Evolutionary conservation across 2,113 vertebrate species (phyloP).

Genomic region (Megatriorchis doriae): DNA sequence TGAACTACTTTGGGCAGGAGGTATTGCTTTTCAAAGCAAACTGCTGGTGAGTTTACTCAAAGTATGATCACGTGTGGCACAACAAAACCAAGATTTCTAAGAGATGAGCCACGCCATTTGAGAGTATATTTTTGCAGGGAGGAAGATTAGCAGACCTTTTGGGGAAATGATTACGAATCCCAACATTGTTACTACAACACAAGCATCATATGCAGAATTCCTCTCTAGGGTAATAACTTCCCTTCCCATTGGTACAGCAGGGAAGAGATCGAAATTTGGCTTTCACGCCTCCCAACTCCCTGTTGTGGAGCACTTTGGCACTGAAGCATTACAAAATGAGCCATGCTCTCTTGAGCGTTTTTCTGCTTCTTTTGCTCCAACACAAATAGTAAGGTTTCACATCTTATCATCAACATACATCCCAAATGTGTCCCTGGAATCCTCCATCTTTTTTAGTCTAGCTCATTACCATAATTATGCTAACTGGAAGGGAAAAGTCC

Average conservation of each 20-base stretch:
- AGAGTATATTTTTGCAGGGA: background rate
- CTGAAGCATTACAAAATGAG: background rate
- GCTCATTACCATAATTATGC: background rate
- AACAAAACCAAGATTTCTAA: background rate
- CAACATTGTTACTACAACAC: background rate
- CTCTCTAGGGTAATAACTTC: conserved; percentile 6
- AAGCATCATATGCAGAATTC: background rate
- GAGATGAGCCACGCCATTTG: background rate
- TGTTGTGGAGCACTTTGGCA: background rate
- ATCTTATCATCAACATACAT: background rate
- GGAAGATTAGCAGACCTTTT: conserved; percentile 24
- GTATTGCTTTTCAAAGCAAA: conserved; percentile 37
- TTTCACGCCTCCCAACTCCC: background rate
- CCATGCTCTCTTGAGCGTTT: background rate
- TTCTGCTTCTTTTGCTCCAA: background rate
- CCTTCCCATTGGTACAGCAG: background rate
- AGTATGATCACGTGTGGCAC: background rate
- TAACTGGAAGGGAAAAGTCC: background rate
- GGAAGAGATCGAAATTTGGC: background rate
- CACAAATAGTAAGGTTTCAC: background rate
- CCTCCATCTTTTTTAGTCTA: background rate
- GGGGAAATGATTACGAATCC: background rate
- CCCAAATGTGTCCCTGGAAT: conserved; percentile 1
- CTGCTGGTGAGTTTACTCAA: background rate
- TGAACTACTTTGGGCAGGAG: conserved; percentile 1